Conservation (phyloP, 2,113 vertebrate species). For the Atlantisia rogersi region DNA sequence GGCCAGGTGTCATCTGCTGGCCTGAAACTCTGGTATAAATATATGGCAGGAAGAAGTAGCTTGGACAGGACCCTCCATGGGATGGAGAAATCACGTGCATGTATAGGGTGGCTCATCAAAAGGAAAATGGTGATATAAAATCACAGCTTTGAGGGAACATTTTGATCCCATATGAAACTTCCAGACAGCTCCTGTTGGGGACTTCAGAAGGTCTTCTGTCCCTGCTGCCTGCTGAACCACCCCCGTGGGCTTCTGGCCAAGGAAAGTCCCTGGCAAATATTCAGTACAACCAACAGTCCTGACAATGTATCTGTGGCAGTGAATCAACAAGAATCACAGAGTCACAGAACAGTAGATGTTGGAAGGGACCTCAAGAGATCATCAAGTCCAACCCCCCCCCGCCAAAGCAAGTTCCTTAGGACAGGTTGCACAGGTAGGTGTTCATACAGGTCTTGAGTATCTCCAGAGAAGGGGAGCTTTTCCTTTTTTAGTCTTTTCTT, state of each 20-base stretch:
- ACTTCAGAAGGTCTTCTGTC: background rate
- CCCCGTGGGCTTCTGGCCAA: background rate
- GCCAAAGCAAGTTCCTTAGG: too few relatives aligned
- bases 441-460: too few relatives aligned
- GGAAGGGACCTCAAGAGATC: too few relatives aligned
- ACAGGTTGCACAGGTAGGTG: too few relatives aligned
- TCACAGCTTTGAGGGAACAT: fast-evolving
- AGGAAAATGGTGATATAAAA: background rate
- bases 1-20: background rate
- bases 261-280: background rate
- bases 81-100: fast-evolving
- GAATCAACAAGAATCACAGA: background rate
- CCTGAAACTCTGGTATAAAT: fast-evolving
- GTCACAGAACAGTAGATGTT: too few relatives aligned
- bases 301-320: background rate
- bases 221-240: background rate
- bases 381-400: too few relatives aligned
- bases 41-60: background rate
- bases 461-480: background rate
- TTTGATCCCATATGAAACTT: background rate
- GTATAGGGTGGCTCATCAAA: background rate
- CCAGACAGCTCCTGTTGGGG: background rate
- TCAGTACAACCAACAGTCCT: background rate
- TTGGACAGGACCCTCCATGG: background rate
- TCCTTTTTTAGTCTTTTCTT: background rate